These are phyloP conservation scores for Leptothorax acervorum DNA, from an alignment of 2,888 invertebrate genomes.

Conservation along the genomic window DNA sequence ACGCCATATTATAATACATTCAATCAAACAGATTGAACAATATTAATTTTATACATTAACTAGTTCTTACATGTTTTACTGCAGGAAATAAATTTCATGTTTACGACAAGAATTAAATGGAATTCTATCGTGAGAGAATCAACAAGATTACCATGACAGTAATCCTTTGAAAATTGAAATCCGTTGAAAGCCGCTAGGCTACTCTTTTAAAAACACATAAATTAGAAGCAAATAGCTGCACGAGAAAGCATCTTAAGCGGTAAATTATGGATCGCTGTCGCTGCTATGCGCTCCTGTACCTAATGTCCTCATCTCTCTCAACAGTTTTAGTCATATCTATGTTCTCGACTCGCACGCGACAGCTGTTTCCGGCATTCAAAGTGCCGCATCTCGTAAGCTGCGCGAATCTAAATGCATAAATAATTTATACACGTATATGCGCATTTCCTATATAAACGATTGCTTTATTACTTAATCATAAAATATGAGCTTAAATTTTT, in stretches of 20 bases:
- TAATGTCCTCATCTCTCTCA: slow-evolving; percentile 67
- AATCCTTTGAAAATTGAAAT: slow-evolving; percentile 80
- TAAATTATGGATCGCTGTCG: slow-evolving; percentile 84
- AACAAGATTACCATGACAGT: slow-evolving; percentile 47
- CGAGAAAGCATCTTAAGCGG: slow-evolving; percentile 79
- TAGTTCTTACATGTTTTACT: not conserved
- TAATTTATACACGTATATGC: not conserved
- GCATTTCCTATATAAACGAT: not conserved
- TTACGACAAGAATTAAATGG: slow-evolving; percentile 24
- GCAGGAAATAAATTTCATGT: slow-evolving; percentile 5
- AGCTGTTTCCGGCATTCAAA: not conserved
- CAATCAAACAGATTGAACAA: not conserved
- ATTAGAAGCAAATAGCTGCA: slow-evolving; percentile 83
- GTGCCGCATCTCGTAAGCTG: not conserved
- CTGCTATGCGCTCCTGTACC: slow-evolving; percentile 68
- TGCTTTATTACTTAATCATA: not conserved
- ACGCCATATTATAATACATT: not conserved
- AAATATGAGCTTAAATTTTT: not conserved
- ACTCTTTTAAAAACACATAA: slow-evolving; percentile 85
- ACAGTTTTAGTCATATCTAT: slow-evolving; percentile 11
- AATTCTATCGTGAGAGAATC: slow-evolving; percentile 30
- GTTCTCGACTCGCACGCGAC: not conserved
- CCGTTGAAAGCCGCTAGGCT: slow-evolving; percentile 76
- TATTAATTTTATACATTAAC: not conserved
- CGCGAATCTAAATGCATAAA: not conserved